Base-by-base conservation (phyloP, 2,797 vertebrate species). In the Arnoldichthys spilopterus region DNA sequence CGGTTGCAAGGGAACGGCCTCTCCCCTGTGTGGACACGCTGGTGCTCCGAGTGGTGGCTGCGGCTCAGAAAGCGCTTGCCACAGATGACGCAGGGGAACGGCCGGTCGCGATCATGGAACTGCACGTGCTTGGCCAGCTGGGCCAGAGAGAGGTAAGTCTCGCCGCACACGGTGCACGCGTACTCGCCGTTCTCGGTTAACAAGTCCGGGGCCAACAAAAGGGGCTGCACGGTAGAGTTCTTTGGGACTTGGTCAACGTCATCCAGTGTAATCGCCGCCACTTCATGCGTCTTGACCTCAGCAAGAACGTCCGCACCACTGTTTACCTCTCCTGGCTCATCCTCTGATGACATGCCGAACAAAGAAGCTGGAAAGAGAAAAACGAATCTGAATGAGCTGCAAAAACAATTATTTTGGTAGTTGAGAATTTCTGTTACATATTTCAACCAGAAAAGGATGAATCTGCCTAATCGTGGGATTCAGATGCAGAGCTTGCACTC, bases 1-100 rank as follows among this genome's bases (percentile, higher is more conserved):
- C 90, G 83, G 77, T 91, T 88, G 68, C 93, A 94, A 0, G 84
- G 82, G 51, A 89, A 91, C 4, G 82, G 84, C 0, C 73, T 74
- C 56, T 87, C 80, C 0, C 83, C 85, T 0, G n/a, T 75, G 62
- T 76, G 72, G 24, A 26, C 18, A 0, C 18, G 37, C 22, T 71
- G 70, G 71, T 90, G 84, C 76, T 86, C 80, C 0, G 22, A 63
- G 26, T 76, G 76, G 82, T 84, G 80, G 53, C 83, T 84, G 56
- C 80, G 78, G 0, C 71, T 80, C 1, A 83, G 34, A 74, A 85
- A 84, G 16, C 15, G 8, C 24, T 75, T 82, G 5, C 74, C 84
- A 54, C 86, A 86, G 2, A 74, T 18, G 2, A 79, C 51, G 61
- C 86, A 83, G 7, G 75, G 22, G 2, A 40, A 40, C 0, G 61